Evolutionary conservation across 2,797 vertebrate species (phyloP), one percentile per base, ranked within the genome.

Genomic region (Rallus crepitans): DNA sequence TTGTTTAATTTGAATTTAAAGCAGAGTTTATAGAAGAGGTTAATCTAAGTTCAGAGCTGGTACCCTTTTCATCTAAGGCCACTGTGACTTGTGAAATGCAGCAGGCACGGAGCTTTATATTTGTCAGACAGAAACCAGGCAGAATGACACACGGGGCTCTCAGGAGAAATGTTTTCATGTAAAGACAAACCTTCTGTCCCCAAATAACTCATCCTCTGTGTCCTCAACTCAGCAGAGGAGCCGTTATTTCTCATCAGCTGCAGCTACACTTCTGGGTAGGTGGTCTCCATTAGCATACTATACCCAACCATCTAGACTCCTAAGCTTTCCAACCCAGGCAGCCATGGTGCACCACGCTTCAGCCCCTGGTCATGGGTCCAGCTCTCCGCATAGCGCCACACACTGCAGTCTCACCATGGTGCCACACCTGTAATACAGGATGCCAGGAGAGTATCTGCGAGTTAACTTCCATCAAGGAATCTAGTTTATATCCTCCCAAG

Each of bases 321-420:
- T 1, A 8, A 35, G 8, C 1, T 57, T 71, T 48, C 31, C 68
- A 59, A 9, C 15, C 19, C 55, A 17, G 31, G 23, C 7, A 30
- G 18, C 3, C n/a, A 33, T 48, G 39, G 9, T n/a, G 20, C 40
- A 14, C 18, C 18, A 15, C 0, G 14, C 13, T 42, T 75, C 73
- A 90, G 15, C 5, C 55, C 19, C 25, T 24, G 53, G 27, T 11
- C 3, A 0, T 20, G 64, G 20, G 7, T 30, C 6, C 39, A 9
- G 27, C 5, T 48, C 4, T 45, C 42, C 24, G 30, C 0, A 0
- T 0, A 2, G 2, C 1, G 1, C 27, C 45, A 21, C 15, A 10
- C 23, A 3, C 31, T 18, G 24, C 12, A 14, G 24, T 57, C 30
- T 56, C 35, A 52, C 20, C 2, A 0, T 37, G 52, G 12, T 35